Conservation (phyloP, 2,888 invertebrate species). For the Sesia apiformis region DNA sequence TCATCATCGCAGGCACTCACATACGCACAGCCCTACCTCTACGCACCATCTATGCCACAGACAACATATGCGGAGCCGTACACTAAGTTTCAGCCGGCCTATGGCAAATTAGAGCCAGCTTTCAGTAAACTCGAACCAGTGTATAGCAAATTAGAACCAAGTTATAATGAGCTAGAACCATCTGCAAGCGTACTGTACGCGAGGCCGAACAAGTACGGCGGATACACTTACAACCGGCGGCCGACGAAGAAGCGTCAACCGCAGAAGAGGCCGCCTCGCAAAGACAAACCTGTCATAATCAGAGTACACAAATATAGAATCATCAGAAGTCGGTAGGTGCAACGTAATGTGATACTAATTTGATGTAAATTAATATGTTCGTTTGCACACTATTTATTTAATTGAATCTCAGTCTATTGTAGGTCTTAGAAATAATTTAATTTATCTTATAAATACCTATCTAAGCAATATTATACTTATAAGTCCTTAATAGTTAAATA, state of each 20-base stretch:
- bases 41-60: constrained; percentile 21
- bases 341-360: no score
- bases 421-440: no score
- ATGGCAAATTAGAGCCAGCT: constrained; percentile 5
- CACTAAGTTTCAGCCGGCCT: neutral
- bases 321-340: constrained; percentile 19
- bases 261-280: constrained; percentile 7
- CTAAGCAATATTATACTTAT: no score
- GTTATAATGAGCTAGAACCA: constrained; percentile 7
- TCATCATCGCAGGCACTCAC: neutral
- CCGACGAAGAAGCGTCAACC: constrained; percentile 16
- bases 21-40: constrained; percentile 7
- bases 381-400: no score
- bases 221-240: constrained; percentile 42
- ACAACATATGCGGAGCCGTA: constrained; percentile 9
- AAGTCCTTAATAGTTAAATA: no score
- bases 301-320: constrained; percentile 51
- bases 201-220: constrained; percentile 41
- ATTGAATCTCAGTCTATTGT: no score
- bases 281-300: constrained; percentile 30
- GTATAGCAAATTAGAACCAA: neutral
- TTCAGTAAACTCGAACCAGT: neutral
- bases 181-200: constrained; percentile 45
- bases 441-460: no score
- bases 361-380: no score